These are phyloP conservation scores for Melipona bicolor DNA, from an alignment of 2,888 invertebrate genomes.

Conservation along the genomic window DNA sequence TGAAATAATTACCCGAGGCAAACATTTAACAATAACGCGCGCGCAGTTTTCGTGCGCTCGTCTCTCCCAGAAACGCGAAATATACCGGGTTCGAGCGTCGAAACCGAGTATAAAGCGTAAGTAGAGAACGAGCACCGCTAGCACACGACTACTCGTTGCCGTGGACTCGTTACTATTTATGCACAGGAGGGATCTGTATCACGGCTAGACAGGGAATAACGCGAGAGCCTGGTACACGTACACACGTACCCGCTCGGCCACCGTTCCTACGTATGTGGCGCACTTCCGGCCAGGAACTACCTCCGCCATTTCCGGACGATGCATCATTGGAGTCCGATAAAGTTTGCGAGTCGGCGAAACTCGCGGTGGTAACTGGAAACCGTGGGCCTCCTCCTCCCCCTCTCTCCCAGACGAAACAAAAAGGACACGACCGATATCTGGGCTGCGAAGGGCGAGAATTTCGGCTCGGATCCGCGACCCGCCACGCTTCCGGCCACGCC, in stretches of 20 bases:
- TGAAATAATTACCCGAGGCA: neutral
- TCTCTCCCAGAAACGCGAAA: neutral
- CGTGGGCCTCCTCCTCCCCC: constrained; percentile 21
- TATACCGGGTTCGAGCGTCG: neutral
- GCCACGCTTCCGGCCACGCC: constrained; percentile 34
- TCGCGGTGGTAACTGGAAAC: constrained; percentile 55
- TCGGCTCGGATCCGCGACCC: constrained; percentile 8
- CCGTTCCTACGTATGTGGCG: constrained; percentile 60
- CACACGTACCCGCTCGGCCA: neutral
- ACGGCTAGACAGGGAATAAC: constrained; percentile 41
- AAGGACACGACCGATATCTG: constrained; percentile 53
- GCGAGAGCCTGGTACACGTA: constrained; percentile 23
- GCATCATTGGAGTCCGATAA: constrained; percentile 79
- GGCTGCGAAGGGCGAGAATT: constrained; percentile 56
- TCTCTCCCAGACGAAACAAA: constrained; percentile 55
- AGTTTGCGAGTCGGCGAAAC: constrained; percentile 72
- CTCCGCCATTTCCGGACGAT: constrained; percentile 77
- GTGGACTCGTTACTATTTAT: constrained; percentile 50
- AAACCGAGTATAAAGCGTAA: constrained; percentile 2
- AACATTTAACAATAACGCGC: neutral
- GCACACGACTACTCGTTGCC: neutral
- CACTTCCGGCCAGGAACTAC: constrained; percentile 75
- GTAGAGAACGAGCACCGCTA: neutral
- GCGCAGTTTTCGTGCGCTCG: neutral
- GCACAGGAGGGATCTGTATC: constrained; percentile 40